Base-by-base conservation (phyloP, 2,797 vertebrate species). In the Sparus aurata region DNA sequence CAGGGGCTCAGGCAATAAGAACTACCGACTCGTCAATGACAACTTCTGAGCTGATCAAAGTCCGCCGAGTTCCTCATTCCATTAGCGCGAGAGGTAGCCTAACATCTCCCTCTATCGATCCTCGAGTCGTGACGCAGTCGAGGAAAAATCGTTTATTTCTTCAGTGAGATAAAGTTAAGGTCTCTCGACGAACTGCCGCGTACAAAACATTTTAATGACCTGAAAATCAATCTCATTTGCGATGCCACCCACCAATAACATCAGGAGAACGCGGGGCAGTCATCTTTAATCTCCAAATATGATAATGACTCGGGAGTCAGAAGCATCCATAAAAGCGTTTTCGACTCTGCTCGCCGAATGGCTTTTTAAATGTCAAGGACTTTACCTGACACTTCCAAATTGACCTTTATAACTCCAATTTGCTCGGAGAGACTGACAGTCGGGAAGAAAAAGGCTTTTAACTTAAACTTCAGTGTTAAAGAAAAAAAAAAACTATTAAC, bases 301-400 rank as follows among this genome's bases (percentile, higher is more conserved):
- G 90, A 93, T 91, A 92, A 94, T 90, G 92, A 89, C 79, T 87
- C 65, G 23, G 73, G 27, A 92, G 79, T 84, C 91, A 88, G 86
- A 88, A 58, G 84, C 86, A 88, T 93, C 86, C 75, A 82, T 91
- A 91, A 87, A 88, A 90, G 85, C 63, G 84, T 90, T 87, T 87
- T 27, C 27, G 88, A 92, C 87, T 92, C 86, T 81, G 75, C 85
- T 92, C 68, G 69, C 82, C 50, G 80, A 93, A 93, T 91, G 89
- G 89, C 92, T 92, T 94, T 95, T 94, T 77, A 95, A 96, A 96
- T 95, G 94, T 96, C 95, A 96, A 92, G 92, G 91, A 94, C 92
- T 92, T 93, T 90, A 93, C 91, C 91, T 92, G 92, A 93, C 90
- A 93, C 87, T 86, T 91, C 70, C 50, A 87, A 92, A 92, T 87